These are phyloP conservation scores for Hanleya hanleyi DNA, from an alignment of 2,888 invertebrate genomes.

Conservation along the genomic window DNA sequence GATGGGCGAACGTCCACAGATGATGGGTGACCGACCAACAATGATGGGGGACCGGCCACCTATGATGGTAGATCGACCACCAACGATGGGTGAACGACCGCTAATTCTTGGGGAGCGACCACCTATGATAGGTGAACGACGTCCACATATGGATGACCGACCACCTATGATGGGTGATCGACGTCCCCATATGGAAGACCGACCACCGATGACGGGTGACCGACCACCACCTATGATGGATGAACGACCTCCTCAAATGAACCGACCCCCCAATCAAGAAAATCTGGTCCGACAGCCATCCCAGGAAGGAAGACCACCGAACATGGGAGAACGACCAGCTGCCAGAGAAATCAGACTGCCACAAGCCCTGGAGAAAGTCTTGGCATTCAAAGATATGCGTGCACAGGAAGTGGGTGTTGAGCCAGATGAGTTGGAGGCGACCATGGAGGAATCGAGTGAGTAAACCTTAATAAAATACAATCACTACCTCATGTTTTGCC, in stretches of 20 bases:
- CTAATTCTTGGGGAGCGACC: neutral
- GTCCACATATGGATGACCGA: slow-evolving; percentile 9
- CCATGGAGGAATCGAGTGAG: neutral
- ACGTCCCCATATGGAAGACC: neutral
- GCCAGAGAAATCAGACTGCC: slow-evolving; percentile 78
- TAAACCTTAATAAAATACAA: no score
- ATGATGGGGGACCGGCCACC: slow-evolving; percentile 21
- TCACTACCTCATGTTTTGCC: no score
- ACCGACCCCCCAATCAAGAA: neutral
- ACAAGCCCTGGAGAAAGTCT: slow-evolving; percentile 90
- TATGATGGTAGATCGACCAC: neutral
- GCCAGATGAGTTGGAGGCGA: slow-evolving; percentile 57
- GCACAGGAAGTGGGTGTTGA: slow-evolving; percentile 84
- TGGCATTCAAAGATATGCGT: slow-evolving; percentile 90
- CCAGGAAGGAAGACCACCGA: slow-evolving; percentile 19
- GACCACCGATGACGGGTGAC: slow-evolving; percentile 10
- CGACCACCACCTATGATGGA: neutral
- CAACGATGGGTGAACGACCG: slow-evolving; percentile 15
- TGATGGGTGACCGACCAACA: slow-evolving; percentile 17
- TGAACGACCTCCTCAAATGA: neutral
- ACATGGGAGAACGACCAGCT: slow-evolving; percentile 12
- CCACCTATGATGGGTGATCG: slow-evolving; percentile 24
- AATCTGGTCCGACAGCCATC: no score
- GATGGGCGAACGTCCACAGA: slow-evolving; percentile 4
- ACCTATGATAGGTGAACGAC: slow-evolving; percentile 5